Conservation (phyloP, 2,113 vertebrate genomes). For the Xiphophorus couchianus region DNA sequence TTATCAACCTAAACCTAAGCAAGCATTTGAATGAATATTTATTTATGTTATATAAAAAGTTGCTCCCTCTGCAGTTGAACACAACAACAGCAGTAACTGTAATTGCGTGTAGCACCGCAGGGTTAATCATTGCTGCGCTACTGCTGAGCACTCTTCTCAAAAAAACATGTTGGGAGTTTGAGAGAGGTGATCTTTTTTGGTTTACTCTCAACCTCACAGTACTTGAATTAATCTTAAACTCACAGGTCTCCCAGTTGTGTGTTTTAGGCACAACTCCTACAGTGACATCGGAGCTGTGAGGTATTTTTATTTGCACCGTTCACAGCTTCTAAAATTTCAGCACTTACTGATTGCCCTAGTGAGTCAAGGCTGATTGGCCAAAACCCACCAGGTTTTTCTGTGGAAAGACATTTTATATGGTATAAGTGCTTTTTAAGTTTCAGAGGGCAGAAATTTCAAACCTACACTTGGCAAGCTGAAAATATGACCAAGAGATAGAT, state of each 20-base stretch:
- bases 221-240: background rate
- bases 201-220: conserved; percentile 11
- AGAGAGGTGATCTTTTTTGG: background rate
- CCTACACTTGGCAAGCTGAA: conserved; percentile 11
- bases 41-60: background rate
- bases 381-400: background rate
- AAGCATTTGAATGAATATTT: background rate
- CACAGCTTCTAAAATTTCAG: conserved; percentile 12
- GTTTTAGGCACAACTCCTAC: background rate
- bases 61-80: background rate
- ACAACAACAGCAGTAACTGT: background rate
- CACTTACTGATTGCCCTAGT: background rate
- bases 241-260: background rate
- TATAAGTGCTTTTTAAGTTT: background rate
- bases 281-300: background rate
- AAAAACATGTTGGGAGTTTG: background rate
- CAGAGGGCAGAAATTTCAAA: conserved; percentile 4
- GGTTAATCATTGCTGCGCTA: background rate
- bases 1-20: background rate
- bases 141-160: background rate
- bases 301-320: conserved; percentile 2
- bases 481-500: conserved; percentile 9
- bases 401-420: conserved; percentile 7
- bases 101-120: background rate
- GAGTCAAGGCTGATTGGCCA: background rate